phyloP scores from a whole-genome alignment of 2,888 invertebrate species.

The Magallana nippona region DNA sequence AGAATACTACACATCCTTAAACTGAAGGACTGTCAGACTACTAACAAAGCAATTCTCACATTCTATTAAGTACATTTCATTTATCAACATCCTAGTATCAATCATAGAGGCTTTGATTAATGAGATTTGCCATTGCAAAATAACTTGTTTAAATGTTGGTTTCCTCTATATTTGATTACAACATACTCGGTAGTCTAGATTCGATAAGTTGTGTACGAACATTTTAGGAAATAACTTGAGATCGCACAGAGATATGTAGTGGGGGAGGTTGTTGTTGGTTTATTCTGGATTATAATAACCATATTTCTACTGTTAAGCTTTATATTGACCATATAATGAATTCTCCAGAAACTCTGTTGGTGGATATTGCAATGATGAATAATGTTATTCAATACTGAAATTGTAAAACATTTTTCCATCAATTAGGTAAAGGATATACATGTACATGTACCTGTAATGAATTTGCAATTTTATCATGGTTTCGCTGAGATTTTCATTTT shows the following conservation, averaged over 20 bases:
- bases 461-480: too few species aligned
- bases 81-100: conserved; percentile 6
- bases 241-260: background rate
- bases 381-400: too few species aligned
- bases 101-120: background rate
- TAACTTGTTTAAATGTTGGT: background rate
- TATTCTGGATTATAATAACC: too few species aligned
- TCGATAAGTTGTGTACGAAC: conserved; percentile 13
- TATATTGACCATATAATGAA: too few species aligned
- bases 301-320: too few species aligned
- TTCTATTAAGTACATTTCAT: background rate
- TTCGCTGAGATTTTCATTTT: too few species aligned
- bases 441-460: too few species aligned
- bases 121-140: background rate
- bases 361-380: too few species aligned
- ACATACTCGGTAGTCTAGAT: background rate
- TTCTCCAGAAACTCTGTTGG: too few species aligned
- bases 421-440: too few species aligned
- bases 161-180: background rate
- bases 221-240: background rate
- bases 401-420: too few species aligned
- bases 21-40: background rate
- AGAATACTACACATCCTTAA: background rate
- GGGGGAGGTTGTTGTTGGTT: background rate
- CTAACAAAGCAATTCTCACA: conserved; percentile 11